Evolutionary conservation across 1,140 invertebrate genomes (phyloP), one percentile per base, ranked within the genome.

Genomic region (Eurosta solidaginis): DNA sequence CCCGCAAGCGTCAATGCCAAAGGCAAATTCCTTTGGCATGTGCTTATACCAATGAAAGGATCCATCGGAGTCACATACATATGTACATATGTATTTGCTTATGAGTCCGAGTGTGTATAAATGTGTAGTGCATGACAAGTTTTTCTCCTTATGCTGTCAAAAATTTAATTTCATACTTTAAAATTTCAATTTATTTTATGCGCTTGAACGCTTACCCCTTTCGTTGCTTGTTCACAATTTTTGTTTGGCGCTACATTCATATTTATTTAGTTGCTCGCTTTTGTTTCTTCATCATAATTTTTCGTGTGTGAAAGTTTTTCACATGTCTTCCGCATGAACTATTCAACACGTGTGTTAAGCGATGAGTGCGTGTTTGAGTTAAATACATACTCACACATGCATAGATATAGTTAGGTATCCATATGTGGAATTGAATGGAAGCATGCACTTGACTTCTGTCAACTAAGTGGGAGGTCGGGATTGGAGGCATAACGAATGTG

Each of bases 171-270:
- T 74, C 73, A 68, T 68, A 68, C 59, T 68, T 74, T 45, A 74
- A 74, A 74, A 74, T 74, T 74, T 74, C 73, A 74, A 74, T 74
- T 74, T 74, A 74, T 74, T 74, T 74, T 74, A 74, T 74, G 73
- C 73, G 73, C 73, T 74, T 47, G 73, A 74, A 74, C 73, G 73
- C 73, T 44, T 74, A 47, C 73, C 40, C 42, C 73, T 74, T 45
- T 68, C 33, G 40, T 9, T 40, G n/a, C 50, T 20, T 25, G 27
- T 22, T 1, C 50, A 27, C 10, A 17, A 17, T 7, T 49, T 3
- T 17, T 17, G 5, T 10, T 10, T 7, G 54, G 54, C 54, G 54
- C 17, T 63, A 29, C n/a, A n/a, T n/a, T n/a, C n/a, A n/a, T n/a
- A n/a, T n/a, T n/a, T n/a, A 29, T 33, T 3, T 47, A 14, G 45